Base-by-base conservation (phyloP, 2,888 invertebrate genomes). In the Osmoderma eremita region DNA sequence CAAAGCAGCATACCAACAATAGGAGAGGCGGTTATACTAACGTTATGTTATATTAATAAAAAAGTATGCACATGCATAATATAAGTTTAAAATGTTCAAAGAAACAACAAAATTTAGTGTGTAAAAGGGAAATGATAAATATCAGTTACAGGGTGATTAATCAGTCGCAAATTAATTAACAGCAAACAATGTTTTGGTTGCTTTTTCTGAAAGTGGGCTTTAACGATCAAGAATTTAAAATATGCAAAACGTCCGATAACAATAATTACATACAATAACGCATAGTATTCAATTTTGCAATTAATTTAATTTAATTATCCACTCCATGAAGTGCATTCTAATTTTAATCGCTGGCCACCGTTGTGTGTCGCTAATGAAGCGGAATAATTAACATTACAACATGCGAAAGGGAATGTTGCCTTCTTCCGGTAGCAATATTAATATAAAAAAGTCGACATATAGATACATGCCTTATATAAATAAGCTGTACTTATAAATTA, bases 251-350 rank as follows among this genome's bases (percentile, higher is more conserved):
- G 13, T 45, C 45, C n/a, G 45, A 48, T 45, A 58, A 42, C 56
- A 42, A 58, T 58, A 42, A 61, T 61, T 45, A 61, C 30, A 24
- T 3, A 24, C 42, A 61, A 61, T 48, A 12, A 30, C 45, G 45
- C 1, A 10, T 24, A 45, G 12, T 12, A 45, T 30, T 45, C 45
- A 61, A 61, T 45, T 61, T 61, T 24, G 12, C 45, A 45, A 30
- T 61, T 45, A 61, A 58, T 58, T 24, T 58, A 58, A 61, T 61
- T 48, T 41, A 56, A 48, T 61, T 45, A 18, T 45, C 45, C 17
- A 45, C 58, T 45, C 10, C 30, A 45, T 61, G 58, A 45, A 45
- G 36, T 17, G 24, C 17, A 45, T 61, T 30, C 24, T 48, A 61
- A 61, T 61, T 30, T 15, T 48, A 61, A 61, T 61, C 30, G 45